phyloP scores from a whole-genome alignment of 2,888 invertebrate species.

The Acanthosepion esculentum region DNA sequence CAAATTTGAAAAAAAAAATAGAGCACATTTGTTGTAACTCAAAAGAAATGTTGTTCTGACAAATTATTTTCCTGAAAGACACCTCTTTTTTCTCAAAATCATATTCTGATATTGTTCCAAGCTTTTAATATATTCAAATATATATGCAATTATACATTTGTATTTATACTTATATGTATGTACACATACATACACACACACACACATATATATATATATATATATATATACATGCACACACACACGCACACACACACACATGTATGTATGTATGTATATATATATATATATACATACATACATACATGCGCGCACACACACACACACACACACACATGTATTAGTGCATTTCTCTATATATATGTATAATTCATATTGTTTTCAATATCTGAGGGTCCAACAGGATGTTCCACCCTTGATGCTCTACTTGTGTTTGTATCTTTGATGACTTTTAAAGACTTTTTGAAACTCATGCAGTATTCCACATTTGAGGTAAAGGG shows the following conservation, averaged over 20 bases:
- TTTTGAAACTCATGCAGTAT: too few species aligned
- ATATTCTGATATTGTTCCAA: too few species aligned
- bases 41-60: neutral
- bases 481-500: too few species aligned
- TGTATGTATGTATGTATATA: neutral
- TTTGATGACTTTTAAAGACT: too few species aligned
- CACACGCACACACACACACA: neutral
- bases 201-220: neutral
- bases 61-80: neutral
- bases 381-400: too few species aligned
- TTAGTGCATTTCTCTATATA: too few species aligned
- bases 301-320: neutral
- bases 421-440: too few species aligned
- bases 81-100: neutral
- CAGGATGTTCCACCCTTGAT: too few species aligned
- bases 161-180: neutral
- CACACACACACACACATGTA: neutral
- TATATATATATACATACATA: neutral
- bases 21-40: neutral
- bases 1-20: neutral
- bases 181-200: neutral
- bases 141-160: neutral
- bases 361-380: too few species aligned
- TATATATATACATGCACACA: neutral
- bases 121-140: neutral